phyloP scores from a whole-genome alignment of 2,113 vertebrate genomes.

The Opisthocomus hoazin region DNA sequence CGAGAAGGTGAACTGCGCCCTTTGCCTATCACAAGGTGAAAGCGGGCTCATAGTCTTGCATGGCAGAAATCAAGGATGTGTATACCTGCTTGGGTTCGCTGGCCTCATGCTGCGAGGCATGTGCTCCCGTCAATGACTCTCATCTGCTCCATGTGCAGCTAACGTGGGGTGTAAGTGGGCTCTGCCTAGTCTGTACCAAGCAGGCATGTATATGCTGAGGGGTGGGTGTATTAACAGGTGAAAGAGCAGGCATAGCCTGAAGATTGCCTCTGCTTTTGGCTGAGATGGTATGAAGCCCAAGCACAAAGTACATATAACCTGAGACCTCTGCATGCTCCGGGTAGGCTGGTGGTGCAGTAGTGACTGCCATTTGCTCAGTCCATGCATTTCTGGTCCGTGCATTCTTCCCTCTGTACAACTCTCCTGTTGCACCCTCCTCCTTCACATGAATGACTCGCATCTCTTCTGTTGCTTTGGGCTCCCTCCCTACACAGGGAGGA shows the following conservation, averaged over 20 bases:
- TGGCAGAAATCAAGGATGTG: neutral
- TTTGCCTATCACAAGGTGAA: neutral
- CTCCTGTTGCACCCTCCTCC: neutral
- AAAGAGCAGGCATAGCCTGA: neutral
- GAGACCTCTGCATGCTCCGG: neutral
- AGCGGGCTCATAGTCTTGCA: neutral
- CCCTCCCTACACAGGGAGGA: neutral
- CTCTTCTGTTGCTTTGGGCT: neutral
- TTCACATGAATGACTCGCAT: neutral
- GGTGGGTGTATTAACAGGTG: neutral
- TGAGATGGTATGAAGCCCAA: neutral
- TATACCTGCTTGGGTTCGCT: neutral
- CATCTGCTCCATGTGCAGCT: neutral
- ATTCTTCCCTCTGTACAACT: neutral
- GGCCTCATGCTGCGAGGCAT: neutral
- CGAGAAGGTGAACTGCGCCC: neutral
- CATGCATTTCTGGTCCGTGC: neutral
- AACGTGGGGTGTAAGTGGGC: neutral
- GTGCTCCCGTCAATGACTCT: neutral
- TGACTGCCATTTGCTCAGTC: neutral
- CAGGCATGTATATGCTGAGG: neutral
- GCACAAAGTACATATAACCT: neutral
- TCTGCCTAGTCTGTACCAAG: neutral
- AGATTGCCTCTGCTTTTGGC: neutral
- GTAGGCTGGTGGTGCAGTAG: neutral